phyloP scores from a whole-genome alignment of 30 jellyfish, hydroid and myxozoan genomes.

The Nemopilema nomurai region DNA sequence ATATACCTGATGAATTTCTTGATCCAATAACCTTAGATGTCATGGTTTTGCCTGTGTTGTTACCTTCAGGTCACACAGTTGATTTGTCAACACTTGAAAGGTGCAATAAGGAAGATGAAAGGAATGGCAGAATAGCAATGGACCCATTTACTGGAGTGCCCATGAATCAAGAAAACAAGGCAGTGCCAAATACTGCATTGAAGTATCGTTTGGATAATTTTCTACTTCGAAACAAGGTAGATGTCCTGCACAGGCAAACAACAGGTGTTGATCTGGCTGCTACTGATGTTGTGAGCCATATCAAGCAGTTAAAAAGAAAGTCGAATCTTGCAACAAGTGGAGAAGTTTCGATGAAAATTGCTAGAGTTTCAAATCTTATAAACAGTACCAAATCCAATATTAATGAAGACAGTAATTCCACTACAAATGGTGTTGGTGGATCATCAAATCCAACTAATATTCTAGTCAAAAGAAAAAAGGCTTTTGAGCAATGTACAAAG shows the following conservation, averaged over 20 bases:
- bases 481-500: no score
- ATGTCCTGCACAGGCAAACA: not conserved
- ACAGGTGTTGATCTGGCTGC: not conserved
- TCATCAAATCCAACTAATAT: no score
- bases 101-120: slow-evolving; percentile 50
- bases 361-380: not conserved
- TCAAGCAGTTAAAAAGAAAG: not conserved
- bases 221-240: slow-evolving; percentile 12
- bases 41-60: slow-evolving; percentile 82
- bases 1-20: slow-evolving; percentile 71
- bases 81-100: slow-evolving; percentile 75
- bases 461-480: no score
- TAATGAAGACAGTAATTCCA: not conserved
- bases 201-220: slow-evolving; percentile 73
- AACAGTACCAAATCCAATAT: not conserved
- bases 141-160: slow-evolving; percentile 97
- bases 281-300: not conserved
- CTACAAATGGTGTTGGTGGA: no score
- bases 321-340: not conserved
- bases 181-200: slow-evolving; percentile 83
- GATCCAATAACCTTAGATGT: slow-evolving; percentile 84
- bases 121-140: slow-evolving; percentile 76
- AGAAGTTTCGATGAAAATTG: not conserved
- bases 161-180: slow-evolving; percentile 41
- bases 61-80: slow-evolving; percentile 93